Evolutionary conservation across 1,140 invertebrate genomes (phyloP).

Genomic region (Drepana arcuata): DNA sequence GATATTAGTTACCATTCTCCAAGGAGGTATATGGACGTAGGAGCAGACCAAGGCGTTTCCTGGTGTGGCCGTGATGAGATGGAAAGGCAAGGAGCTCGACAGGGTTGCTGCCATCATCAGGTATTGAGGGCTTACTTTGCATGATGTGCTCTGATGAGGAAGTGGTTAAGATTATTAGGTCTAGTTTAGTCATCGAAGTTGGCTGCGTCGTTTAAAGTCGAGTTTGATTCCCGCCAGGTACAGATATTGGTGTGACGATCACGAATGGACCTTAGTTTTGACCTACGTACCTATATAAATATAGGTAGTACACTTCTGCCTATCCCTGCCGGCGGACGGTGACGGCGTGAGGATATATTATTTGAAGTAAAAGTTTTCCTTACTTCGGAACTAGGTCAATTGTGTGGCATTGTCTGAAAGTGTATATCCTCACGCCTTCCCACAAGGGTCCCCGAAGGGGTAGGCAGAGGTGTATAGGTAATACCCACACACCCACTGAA

Average conservation of each 20-base stretch:
- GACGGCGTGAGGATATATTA: too few relatives aligned
- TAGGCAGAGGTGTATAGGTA: too few relatives aligned
- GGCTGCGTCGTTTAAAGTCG: neutral
- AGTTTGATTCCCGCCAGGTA: neutral
- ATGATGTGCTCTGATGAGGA: slow-evolving; percentile 37
- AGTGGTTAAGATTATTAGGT: neutral
- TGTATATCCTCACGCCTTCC: too few relatives aligned
- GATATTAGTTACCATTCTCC: slow-evolving; percentile 34
- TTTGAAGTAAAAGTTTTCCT: too few relatives aligned
- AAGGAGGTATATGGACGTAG: slow-evolving; percentile 37
- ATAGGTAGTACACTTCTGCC: neutral
- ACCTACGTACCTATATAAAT: too few relatives aligned
- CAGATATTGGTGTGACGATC: too few relatives aligned
- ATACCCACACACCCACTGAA: too few relatives aligned
- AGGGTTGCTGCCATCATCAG: slow-evolving; percentile 79
- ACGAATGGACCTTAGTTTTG: too few relatives aligned
- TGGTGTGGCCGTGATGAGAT: slow-evolving; percentile 45
- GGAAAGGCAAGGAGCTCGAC: slow-evolving; percentile 72
- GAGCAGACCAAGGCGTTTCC: slow-evolving; percentile 34
- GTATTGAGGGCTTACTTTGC: slow-evolving; percentile 77
- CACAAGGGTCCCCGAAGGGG: too few relatives aligned
- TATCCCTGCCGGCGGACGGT: neutral
- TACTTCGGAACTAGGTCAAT: too few relatives aligned
- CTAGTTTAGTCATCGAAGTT: neutral
- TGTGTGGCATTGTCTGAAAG: too few relatives aligned